These are phyloP conservation scores for Tragulus kanchil DNA, from an alignment of 2,113 vertebrate species.

Conservation along the genomic window DNA sequence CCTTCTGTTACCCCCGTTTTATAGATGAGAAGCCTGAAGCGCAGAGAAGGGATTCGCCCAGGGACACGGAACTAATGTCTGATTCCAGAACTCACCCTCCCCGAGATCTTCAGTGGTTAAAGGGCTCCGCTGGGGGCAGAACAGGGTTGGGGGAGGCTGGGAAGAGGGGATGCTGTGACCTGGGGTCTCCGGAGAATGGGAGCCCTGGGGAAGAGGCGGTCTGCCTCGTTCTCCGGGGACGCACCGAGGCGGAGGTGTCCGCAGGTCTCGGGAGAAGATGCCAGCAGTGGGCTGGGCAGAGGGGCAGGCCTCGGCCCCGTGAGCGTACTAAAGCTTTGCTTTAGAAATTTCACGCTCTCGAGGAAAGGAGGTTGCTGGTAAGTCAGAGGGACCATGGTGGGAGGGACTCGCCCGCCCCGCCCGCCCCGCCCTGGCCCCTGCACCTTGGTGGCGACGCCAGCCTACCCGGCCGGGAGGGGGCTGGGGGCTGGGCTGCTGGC, in stretches of 20 bases:
- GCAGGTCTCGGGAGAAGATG: neutral
- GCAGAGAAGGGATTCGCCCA: neutral
- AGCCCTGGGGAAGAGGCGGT: neutral
- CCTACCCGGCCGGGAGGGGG: rapidly evolving
- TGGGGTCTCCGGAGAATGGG: neutral
- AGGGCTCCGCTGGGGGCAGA: neutral
- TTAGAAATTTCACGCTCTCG: neutral
- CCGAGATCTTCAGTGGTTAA: neutral
- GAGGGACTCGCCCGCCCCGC: too few relatives aligned
- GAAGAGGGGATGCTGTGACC: neutral
- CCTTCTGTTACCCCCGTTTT: neutral
- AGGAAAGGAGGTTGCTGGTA: neutral
- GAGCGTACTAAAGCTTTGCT: neutral
- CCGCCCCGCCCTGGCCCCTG: too few relatives aligned
- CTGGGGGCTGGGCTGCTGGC: neutral
- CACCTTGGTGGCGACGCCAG: neutral
- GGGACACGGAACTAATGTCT: neutral
- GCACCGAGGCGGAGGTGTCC: rapidly evolving
- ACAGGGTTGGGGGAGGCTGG: rapidly evolving
- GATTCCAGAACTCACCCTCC: neutral
- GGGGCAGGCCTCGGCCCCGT: rapidly evolving
- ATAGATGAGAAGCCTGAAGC: neutral
- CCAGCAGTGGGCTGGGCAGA: neutral
- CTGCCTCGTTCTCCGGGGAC: neutral
- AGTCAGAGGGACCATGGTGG: rapidly evolving